A percentile compares a stretch with the other conserved stretches of the same genome.
Conservation (phyloP, 2,888 invertebrate species). For the Ferrisia virgata region DNA sequence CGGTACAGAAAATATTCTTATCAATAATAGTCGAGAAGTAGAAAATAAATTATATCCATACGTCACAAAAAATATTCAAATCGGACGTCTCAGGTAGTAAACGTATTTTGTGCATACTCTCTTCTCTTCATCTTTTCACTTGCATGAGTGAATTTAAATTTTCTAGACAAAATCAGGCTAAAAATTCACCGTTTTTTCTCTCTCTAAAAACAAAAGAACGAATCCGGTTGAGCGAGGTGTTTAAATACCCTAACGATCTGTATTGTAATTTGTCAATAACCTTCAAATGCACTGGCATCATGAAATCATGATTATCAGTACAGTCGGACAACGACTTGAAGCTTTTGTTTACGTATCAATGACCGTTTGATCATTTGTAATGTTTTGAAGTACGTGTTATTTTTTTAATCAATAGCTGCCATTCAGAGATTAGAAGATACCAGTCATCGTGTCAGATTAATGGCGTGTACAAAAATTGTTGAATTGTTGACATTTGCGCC, state of each 20-base stretch:
- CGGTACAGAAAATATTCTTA: too few relatives aligned
- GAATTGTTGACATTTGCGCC: background rate
- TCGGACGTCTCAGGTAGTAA: too few relatives aligned
- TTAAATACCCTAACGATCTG: background rate
- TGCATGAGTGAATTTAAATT: too few relatives aligned
- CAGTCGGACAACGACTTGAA: background rate
- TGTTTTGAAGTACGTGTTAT: background rate
- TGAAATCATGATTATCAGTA: background rate
- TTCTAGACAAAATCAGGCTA: background rate
- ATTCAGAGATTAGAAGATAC: slow-evolving; percentile 17
- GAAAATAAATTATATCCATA: too few relatives aligned
- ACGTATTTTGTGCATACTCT: too few relatives aligned
- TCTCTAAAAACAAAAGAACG: background rate
- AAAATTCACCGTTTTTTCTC: background rate
- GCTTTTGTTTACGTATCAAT: background rate
- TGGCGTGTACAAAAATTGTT: background rate
- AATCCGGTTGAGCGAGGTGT: background rate
- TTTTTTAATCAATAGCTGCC: background rate
- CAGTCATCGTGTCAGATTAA: slow-evolving; percentile 11
- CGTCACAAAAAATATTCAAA: too few relatives aligned
- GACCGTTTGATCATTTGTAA: background rate
- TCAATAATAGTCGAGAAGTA: too few relatives aligned
- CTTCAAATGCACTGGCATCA: background rate
- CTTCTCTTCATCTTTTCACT: too few relatives aligned
- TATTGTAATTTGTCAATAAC: background rate